Evolutionary conservation across 1,140 invertebrate species (phyloP).

Genomic region (Dendrolimus punctatus): DNA sequence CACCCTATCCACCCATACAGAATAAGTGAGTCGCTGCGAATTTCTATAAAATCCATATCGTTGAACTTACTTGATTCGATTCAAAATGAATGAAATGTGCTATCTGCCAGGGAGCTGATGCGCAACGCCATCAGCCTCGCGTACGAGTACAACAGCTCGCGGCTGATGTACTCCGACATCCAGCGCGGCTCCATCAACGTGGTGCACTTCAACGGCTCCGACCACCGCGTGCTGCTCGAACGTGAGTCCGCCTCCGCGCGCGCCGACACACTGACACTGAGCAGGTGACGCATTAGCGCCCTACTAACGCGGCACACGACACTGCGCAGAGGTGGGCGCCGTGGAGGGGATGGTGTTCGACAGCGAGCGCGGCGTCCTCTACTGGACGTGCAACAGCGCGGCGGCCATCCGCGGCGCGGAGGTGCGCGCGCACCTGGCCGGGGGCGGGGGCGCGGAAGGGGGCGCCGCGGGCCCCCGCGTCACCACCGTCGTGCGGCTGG

Average conservation of each 20-base stretch:
- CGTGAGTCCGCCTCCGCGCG: constrained; percentile 63
- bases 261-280: neutral
- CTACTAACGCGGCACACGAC: neutral
- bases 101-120: constrained; percentile 74
- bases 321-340: constrained; percentile 76
- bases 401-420: constrained; percentile 78
- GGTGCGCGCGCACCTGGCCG: constrained; percentile 72
- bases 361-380: constrained; percentile 76
- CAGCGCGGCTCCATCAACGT: constrained; percentile 86
- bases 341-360: constrained; percentile 90
- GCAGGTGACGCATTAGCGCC: neutral
- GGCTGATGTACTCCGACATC: constrained; percentile 91
- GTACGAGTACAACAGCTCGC: constrained; percentile 80
- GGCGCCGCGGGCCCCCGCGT: constrained; percentile 67
- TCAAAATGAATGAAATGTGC: neutral
- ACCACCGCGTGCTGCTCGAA: constrained; percentile 79
- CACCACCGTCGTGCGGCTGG: constrained; percentile 78
- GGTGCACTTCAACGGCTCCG: constrained; percentile 87
- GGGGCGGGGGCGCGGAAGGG: constrained; percentile 74
- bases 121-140: constrained; percentile 89
- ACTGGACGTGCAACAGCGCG: constrained; percentile 90
- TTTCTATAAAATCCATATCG: too few species aligned
- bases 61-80: too few species aligned
- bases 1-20: constrained; percentile 83
- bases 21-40: constrained; percentile 60